Base-by-base conservation (phyloP, 2,888 invertebrate species). In the Bombyx huttoni region DNA sequence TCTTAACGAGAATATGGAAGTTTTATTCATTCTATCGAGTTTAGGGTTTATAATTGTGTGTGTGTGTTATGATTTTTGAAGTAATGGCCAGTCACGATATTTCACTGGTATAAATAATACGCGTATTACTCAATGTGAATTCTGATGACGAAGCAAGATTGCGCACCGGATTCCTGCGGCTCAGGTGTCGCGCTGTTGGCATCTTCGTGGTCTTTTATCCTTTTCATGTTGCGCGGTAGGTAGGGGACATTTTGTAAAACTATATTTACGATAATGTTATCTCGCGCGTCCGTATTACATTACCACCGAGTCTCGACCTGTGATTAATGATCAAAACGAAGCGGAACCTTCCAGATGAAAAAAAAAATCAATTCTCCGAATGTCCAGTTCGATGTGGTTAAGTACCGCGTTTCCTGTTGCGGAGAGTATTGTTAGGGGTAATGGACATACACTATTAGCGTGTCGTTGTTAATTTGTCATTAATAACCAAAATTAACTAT, bases 251-350 rank as follows among this genome's bases (percentile, higher is more conserved):
- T 82, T 78, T 79, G 81, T 80, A 75, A 79, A 80, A 81, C 77
- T 81, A 81, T 84, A 81, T 84, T 86, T 85, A 86, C 83, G 83
- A 84, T 83, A 78, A 81, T 80, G 80, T 78, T 75, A 79, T 78
- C 76, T 75, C 70, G 67, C 64, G 24, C 24, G 24, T 5, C 24
- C 73, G 76, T 80, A 75, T 86, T 77, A 75, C 78, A 75, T 83
- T 84, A 81, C 83, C 67, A 68, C 69, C 69, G 68, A 67, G 68
- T 67, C 59, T 67, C 67, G 68, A 67, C 24, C 58, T 54, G 73
- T 78, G 80, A 82, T 81, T 80, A 79, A 82, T 79, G 80, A 79
- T 71, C 70, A 70, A 70, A 71, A 67, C 70, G 62, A 66, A 64
- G 67, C 66, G 71, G 70, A 72, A 71, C 72, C 69, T 65, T 63